Conservation (phyloP, 2,888 invertebrate genomes). For the Dasypolia templi region DNA sequence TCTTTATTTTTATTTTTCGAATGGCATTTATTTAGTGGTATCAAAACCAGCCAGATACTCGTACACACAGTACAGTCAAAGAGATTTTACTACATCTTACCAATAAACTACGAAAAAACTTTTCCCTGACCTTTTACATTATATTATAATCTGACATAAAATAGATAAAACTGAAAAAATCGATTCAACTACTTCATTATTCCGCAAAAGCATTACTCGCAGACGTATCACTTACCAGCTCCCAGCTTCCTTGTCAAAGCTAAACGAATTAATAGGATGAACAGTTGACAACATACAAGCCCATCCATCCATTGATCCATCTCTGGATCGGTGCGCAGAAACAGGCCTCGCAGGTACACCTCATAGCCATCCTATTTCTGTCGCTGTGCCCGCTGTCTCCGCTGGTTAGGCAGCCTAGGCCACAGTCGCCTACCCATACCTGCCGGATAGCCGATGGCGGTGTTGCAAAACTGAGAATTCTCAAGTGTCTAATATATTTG, state of each 20-base stretch:
- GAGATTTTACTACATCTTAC: no score
- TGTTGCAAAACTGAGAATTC: slow-evolving; percentile 1
- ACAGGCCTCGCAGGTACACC: slow-evolving; percentile 76
- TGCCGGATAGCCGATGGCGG: slow-evolving; percentile 73
- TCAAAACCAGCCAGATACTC: no score
- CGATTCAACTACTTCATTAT: background rate
- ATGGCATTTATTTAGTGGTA: no score
- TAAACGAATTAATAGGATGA: background rate
- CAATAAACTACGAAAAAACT: no score
- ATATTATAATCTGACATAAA: no score
- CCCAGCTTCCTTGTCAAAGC: background rate
- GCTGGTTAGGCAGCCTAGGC: slow-evolving; percentile 65
- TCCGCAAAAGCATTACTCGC: background rate
- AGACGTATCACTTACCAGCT: background rate
- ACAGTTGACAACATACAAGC: slow-evolving; percentile 64
- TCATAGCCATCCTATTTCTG: background rate
- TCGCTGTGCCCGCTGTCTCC: background rate
- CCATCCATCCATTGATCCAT: no score
- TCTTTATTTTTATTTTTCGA: no score
- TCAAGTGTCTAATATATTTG: slow-evolving; percentile 27
- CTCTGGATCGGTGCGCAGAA: slow-evolving; percentile 75
- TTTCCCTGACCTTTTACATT: no score
- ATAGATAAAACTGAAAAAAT: no score
- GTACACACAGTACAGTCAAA: no score
- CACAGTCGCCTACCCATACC: slow-evolving; percentile 78